Conservation (phyloP, 2,888 invertebrate genomes). For the Amiota communis region DNA sequence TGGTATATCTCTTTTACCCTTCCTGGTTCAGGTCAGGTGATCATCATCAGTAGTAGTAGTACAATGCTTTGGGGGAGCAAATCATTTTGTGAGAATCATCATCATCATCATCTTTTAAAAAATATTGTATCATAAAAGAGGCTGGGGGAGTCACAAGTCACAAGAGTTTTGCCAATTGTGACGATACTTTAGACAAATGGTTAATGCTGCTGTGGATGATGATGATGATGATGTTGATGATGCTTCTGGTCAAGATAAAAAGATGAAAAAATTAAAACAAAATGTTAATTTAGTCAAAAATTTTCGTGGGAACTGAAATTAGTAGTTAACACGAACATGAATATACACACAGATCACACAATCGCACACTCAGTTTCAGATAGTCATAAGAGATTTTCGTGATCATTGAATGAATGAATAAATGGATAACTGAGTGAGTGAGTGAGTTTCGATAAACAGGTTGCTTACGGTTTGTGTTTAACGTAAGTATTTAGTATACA, state of each 20-base stretch:
- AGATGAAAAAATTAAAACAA: slow-evolving; percentile 43
- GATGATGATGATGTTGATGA: slow-evolving; percentile 2
- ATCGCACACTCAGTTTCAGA: background rate
- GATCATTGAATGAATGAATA: too few species aligned
- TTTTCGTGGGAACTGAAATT: slow-evolving; percentile 67
- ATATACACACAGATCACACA: background rate
- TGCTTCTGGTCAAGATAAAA: background rate
- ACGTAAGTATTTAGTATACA: too few species aligned
- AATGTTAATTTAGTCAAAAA: slow-evolving; percentile 64
- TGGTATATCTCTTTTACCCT: background rate
- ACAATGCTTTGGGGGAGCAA: too few species aligned
- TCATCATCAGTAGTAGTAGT: too few species aligned
- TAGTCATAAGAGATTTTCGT: too few species aligned
- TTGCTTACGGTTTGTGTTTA: background rate
- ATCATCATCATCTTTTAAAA: too few species aligned
- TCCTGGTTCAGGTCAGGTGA: too few species aligned
- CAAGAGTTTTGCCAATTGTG: slow-evolving; percentile 8
- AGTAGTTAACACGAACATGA: slow-evolving; percentile 48
- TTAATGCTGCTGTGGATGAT: background rate
- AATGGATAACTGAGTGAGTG: background rate
- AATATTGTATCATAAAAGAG: too few species aligned
- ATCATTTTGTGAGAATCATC: too few species aligned
- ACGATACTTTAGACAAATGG: background rate
- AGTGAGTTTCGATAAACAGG: background rate
- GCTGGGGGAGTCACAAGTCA: background rate